Conservation (phyloP, 2,113 vertebrate genomes). For the Tonatia bakeri region DNA sequence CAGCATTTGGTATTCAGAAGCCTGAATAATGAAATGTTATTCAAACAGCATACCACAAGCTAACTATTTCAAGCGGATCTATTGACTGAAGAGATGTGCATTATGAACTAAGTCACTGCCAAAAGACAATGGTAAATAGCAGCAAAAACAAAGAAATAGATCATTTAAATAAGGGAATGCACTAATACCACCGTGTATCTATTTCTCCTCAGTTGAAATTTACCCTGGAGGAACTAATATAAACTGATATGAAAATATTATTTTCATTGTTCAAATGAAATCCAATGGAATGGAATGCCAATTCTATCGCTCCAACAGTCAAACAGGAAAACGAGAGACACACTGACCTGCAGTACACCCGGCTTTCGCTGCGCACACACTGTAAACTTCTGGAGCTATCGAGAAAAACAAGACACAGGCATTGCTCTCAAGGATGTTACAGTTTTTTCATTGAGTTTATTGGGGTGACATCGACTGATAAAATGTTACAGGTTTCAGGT, state of each 20-base stretch:
- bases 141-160: conserved; percentile 69
- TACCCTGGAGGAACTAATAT: conserved; percentile 66
- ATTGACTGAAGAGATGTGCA: conserved; percentile 73
- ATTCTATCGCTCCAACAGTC: conserved; percentile 3
- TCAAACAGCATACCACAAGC: conserved; percentile 47
- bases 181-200: not conserved
- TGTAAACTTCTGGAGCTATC: not conserved
- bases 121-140: conserved; percentile 72
- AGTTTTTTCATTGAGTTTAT: not conserved
- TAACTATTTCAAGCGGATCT: conserved; percentile 61
- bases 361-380: not conserved
- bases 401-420: not conserved
- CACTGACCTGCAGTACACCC: not conserved
- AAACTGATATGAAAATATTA: conserved; percentile 66
- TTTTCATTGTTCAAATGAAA: conserved; percentile 57
- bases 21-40: conserved; percentile 53
- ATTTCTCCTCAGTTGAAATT: conserved; percentile 58
- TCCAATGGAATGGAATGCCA: conserved; percentile 45
- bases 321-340: conserved; percentile 14
- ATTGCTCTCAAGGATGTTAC: not conserved
- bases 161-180: conserved; percentile 63
- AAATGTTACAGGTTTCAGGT: too few relatives aligned
- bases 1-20: conserved; percentile 53
- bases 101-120: conserved; percentile 63
- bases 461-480: not conserved